Percentiles rank a stretch among this genome's conserved stretches.
Evolutionary conservation across 2,113 vertebrate genomes (phyloP).

Genomic region (Nipponia nippon): DNA sequence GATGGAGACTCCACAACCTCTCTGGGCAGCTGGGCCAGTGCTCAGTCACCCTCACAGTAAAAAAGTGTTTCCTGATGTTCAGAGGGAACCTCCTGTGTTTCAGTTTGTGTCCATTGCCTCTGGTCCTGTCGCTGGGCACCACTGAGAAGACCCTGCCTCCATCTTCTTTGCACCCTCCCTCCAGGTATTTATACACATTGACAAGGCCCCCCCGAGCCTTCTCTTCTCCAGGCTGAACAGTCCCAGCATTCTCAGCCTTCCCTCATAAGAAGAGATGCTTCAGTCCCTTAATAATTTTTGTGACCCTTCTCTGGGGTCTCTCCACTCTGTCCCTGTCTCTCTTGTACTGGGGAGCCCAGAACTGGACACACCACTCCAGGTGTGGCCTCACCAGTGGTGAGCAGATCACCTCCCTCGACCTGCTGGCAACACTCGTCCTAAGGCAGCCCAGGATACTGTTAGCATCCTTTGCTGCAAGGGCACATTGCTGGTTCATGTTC

Average conservation of each 20-base stretch:
- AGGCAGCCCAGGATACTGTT: background rate
- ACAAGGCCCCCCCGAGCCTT: background rate
- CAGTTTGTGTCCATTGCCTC: background rate
- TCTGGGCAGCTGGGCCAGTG: background rate
- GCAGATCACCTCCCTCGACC: background rate
- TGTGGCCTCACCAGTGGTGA: background rate
- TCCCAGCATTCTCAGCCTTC: background rate
- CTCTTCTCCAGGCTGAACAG: background rate
- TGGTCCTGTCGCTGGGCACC: background rate
- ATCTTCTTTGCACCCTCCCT: background rate
- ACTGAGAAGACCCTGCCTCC: background rate
- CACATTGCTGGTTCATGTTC: background rate
- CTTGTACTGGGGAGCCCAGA: background rate
- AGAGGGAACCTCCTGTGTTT: background rate
- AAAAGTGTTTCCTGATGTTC: background rate
- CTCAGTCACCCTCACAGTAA: background rate
- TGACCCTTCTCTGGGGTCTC: background rate
- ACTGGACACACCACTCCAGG: background rate
- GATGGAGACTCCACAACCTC: background rate
- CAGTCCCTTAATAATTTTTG: background rate
- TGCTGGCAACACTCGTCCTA: background rate
- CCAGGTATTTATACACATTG: background rate
- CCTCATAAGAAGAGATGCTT: background rate
- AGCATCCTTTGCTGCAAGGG: background rate
- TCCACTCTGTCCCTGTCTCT: background rate